phyloP scores from a whole-genome alignment of 2,797 vertebrate species.

The Setipinna tenuifilis region DNA sequence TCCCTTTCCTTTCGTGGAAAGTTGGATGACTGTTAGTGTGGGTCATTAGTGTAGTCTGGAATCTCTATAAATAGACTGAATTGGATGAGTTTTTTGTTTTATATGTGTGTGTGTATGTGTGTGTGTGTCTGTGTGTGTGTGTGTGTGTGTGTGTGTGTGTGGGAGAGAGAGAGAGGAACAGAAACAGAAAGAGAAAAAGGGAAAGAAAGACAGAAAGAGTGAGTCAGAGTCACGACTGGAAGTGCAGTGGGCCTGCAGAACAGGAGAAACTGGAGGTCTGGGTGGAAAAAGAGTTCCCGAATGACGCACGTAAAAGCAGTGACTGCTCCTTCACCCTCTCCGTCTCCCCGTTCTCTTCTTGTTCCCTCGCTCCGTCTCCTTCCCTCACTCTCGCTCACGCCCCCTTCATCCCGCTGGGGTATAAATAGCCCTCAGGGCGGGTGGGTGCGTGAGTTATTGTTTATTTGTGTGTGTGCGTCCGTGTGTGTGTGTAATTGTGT shows the following conservation, averaged over 20 bases:
- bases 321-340: neutral
- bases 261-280: neutral
- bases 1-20: neutral
- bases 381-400: neutral
- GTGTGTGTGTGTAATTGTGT: neutral
- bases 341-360: neutral
- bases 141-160: conserved; percentile 3
- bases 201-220: conserved; percentile 19
- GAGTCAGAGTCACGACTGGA: neutral
- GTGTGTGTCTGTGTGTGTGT: neutral
- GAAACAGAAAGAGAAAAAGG: neutral
- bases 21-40: neutral
- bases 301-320: neutral
- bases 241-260: neutral
- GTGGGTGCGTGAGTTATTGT: neutral
- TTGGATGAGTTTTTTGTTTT: neutral
- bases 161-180: conserved; percentile 9
- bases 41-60: neutral
- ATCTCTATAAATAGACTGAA: neutral
- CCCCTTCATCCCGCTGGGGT: neutral
- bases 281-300: conserved; percentile 20
- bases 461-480: neutral
- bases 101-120: neutral
- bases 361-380: neutral
- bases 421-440: neutral